Evolutionary conservation across 2,888 invertebrate species (phyloP).

Genomic region (Acanthococcus lagerstroemiae): DNA sequence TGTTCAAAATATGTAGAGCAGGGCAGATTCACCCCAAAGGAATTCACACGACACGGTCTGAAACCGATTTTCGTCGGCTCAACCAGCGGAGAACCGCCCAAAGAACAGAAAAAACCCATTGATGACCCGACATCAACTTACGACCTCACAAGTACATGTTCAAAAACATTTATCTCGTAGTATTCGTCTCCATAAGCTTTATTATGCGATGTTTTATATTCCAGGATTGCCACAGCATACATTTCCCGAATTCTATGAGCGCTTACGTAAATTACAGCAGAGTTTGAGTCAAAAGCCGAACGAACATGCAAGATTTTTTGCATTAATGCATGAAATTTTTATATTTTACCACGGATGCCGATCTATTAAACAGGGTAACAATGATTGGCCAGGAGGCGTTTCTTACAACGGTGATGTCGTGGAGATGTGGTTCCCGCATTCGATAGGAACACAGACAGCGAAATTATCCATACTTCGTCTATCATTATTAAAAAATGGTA

Average conservation of each 20-base stretch:
- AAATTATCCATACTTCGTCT: neutral
- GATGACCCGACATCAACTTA: neutral
- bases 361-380: neutral
- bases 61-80: neutral
- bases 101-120: neutral
- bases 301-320: neutral
- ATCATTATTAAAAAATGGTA: neutral
- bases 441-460: neutral
- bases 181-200: constrained; percentile 7
- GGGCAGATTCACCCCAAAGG: neutral
- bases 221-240: neutral
- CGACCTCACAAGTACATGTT: neutral
- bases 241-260: neutral
- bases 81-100: neutral
- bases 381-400: neutral
- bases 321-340: neutral
- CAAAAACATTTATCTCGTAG: constrained; percentile 2
- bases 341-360: neutral
- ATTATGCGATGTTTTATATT: constrained; percentile 5
- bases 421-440: neutral
- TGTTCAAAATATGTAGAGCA: neutral
- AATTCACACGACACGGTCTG: constrained; percentile 2
- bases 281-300: constrained; percentile 1
- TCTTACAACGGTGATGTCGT: neutral
- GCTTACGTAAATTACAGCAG: neutral